phyloP scores from a whole-genome alignment of 2,888 invertebrate species.

The Phorcus lineatus region DNA sequence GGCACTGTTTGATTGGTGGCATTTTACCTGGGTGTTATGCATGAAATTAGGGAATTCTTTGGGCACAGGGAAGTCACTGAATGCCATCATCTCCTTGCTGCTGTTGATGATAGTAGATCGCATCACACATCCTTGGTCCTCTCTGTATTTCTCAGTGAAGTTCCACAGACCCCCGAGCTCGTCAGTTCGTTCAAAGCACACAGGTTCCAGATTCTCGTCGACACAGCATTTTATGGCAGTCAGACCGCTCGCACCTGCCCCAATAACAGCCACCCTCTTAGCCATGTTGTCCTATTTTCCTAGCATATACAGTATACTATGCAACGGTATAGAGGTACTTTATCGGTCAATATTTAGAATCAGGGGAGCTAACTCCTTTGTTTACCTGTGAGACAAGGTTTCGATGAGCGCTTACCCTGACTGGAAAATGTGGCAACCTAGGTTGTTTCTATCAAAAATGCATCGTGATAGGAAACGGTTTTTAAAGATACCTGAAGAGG shows the following conservation, averaged over 20 bases:
- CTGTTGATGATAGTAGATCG: slow-evolving; percentile 71
- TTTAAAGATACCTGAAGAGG: no score
- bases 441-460: no score
- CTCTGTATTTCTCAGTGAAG: slow-evolving; percentile 53
- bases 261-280: slow-evolving; percentile 61
- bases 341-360: no score
- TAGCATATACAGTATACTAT: slow-evolving; percentile 42
- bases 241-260: slow-evolving; percentile 67
- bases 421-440: no score
- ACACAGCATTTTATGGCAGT: slow-evolving; percentile 68
- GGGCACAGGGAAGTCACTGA: slow-evolving; percentile 74
- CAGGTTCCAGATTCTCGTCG: slow-evolving; percentile 65
- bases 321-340: no score
- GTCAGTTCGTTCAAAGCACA: slow-evolving; percentile 68
- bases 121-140: slow-evolving; percentile 68
- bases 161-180: slow-evolving; percentile 72
- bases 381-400: no score
- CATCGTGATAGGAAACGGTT: no score
- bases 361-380: no score
- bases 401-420: no score
- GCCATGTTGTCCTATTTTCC: slow-evolving; percentile 29
- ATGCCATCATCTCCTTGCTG: slow-evolving; percentile 72
- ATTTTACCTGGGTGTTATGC: slow-evolving; percentile 69
- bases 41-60: slow-evolving; percentile 72
- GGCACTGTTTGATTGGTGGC: no score